Conservation (phyloP, 2,113 vertebrate species). For the Menura novaehollandiae region DNA sequence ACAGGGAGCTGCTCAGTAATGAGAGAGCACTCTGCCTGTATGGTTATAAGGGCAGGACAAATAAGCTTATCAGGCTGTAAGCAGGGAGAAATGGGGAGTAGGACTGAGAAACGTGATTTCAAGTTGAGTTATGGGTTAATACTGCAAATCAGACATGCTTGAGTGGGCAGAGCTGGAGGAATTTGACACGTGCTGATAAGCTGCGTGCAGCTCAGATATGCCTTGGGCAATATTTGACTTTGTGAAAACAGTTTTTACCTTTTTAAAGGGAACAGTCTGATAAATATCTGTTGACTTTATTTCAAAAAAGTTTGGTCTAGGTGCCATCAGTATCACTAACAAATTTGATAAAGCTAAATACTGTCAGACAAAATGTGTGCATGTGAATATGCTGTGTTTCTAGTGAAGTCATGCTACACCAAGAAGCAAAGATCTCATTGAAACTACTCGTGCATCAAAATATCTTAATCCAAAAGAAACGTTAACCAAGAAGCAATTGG, state of each 20-base stretch:
- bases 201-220: conserved; percentile 20
- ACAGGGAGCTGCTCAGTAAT: neutral
- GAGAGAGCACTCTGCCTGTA: neutral
- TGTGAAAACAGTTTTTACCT: conserved; percentile 22
- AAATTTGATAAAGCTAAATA: neutral
- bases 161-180: conserved; percentile 36
- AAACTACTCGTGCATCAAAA: neutral
- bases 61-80: neutral
- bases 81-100: neutral
- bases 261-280: conserved; percentile 8
- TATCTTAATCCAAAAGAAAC: neutral
- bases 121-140: conserved; percentile 46
- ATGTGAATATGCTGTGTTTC: neutral
- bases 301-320: neutral
- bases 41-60: neutral
- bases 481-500: neutral
- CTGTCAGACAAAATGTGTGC: neutral
- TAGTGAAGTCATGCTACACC: neutral
- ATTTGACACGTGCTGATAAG: conserved; percentile 54
- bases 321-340: neutral
- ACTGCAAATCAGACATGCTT: conserved; percentile 32
- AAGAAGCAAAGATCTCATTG: neutral
- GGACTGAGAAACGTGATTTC: neutral
- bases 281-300: conserved; percentile 41
- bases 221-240: conserved; percentile 63